Evolutionary conservation across 2,113 vertebrate species (phyloP).

Genomic region (Rhinolophus sinicus): DNA sequence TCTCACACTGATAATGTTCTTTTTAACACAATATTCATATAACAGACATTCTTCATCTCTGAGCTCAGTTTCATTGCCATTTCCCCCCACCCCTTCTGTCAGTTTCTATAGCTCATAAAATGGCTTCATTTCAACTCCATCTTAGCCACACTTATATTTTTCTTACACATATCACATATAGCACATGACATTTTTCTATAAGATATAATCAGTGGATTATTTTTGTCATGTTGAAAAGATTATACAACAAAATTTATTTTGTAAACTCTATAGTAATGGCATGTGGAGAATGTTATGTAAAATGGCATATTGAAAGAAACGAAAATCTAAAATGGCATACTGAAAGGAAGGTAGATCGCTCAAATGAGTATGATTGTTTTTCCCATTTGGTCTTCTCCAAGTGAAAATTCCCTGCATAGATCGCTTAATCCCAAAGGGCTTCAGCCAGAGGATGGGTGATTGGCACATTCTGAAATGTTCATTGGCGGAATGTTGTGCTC

Average conservation of each 20-base stretch:
- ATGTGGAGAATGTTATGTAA: background rate
- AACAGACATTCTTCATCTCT: background rate
- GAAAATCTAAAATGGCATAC: background rate
- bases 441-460: too few species aligned
- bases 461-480: background rate
- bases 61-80: background rate
- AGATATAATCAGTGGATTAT: background rate
- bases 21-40: background rate
- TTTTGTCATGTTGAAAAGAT: background rate
- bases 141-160: background rate
- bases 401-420: background rate
- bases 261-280: background rate
- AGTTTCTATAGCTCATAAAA: background rate
- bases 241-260: background rate
- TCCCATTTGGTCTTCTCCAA: background rate
- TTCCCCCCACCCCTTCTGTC: background rate
- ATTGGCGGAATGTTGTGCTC: background rate
- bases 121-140: background rate
- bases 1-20: background rate
- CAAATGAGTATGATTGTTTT: background rate
- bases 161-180: background rate
- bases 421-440: background rate
- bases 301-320: background rate
- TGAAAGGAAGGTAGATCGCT: background rate
- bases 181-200: background rate